Conservation (phyloP, 2,888 invertebrate genomes). For the Hemistola chrysoprasaria region DNA sequence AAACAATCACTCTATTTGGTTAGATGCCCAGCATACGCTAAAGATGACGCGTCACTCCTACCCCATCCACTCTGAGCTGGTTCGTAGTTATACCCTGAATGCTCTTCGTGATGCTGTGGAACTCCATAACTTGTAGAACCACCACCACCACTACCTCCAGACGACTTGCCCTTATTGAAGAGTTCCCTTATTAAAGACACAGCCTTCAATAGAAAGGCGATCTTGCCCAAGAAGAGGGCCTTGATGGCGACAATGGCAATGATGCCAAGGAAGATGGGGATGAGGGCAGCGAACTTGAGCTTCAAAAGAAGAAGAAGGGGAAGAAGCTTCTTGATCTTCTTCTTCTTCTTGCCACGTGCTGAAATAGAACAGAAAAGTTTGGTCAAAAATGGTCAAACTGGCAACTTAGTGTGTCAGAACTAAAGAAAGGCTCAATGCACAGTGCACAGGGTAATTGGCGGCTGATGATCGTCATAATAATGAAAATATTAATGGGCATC, state of each 20-base stretch:
- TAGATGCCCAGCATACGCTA: constrained; percentile 84
- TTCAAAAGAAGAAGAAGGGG: constrained; percentile 89
- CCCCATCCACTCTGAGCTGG: constrained; percentile 83
- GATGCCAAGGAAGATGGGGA: constrained; percentile 88
- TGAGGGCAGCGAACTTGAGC: constrained; percentile 88
- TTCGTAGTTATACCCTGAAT: constrained; percentile 78
- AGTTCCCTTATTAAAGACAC: constrained; percentile 86
- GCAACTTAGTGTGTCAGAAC: no score
- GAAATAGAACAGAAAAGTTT: constrained; percentile 35
- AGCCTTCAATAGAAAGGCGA: constrained; percentile 89
- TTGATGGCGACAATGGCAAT: constrained; percentile 91
- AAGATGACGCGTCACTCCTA: constrained; percentile 84
- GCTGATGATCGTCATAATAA: no score
- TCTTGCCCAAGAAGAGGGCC: constrained; percentile 91
- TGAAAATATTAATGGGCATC: no score
- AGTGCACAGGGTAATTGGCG: no score
- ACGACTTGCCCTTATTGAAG: constrained; percentile 79
- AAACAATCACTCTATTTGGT: constrained; percentile 40
- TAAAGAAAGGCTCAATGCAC: no score
- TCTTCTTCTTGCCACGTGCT: constrained; percentile 91
- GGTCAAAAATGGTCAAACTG: no score
- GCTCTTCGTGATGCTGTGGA: constrained; percentile 83
- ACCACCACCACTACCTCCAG: constrained; percentile 30
- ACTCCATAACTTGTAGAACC: constrained; percentile 84
- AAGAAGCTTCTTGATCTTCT: constrained; percentile 88